These are phyloP conservation scores for Ectemnius continuus DNA, from an alignment of 2,888 invertebrate genomes.

Conservation along the genomic window DNA sequence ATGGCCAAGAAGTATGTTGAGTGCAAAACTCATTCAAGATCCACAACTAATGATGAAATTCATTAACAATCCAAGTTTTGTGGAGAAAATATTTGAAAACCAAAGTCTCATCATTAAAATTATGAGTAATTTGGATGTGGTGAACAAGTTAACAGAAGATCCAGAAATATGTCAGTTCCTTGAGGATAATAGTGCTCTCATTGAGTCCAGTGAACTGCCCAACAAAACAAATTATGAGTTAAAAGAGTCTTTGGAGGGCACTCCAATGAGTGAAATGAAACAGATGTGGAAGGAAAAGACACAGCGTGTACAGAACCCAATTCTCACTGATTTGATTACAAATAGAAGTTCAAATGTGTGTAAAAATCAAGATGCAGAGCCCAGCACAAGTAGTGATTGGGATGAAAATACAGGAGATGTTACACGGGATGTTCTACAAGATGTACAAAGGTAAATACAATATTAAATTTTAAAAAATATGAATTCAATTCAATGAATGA, in stretches of 20 bases:
- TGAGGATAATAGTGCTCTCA: conserved; percentile 46
- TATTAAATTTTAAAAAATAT: not conserved
- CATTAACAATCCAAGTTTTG: conserved; percentile 65
- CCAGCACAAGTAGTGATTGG: conserved; percentile 51
- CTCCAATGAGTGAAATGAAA: conserved; percentile 61
- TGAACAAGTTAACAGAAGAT: conserved; percentile 66
- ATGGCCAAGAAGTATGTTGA: conserved; percentile 44
- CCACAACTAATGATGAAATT: conserved; percentile 63
- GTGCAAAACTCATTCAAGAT: conserved; percentile 60
- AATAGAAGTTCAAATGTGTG: conserved; percentile 67
- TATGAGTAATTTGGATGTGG: conserved; percentile 63
- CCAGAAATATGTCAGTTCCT: conserved; percentile 68
- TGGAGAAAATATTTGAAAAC: conserved; percentile 69
- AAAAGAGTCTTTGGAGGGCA: conserved; percentile 38
- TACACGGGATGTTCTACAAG: conserved; percentile 83
- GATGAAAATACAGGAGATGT: conserved; percentile 74
- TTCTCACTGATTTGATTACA: conserved; percentile 72
- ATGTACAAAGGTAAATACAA: conserved; percentile 82
- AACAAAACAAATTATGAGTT: conserved; percentile 16
- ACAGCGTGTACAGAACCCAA: conserved; percentile 67
- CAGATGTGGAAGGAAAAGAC: conserved; percentile 60
- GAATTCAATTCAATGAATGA: conserved; percentile 39
- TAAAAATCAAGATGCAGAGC: conserved; percentile 47
- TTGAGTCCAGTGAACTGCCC: conserved; percentile 36
- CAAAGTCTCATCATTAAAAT: conserved; percentile 66